Base-by-base conservation (phyloP, 2,888 invertebrate genomes). In the Campoplex capitator region DNA sequence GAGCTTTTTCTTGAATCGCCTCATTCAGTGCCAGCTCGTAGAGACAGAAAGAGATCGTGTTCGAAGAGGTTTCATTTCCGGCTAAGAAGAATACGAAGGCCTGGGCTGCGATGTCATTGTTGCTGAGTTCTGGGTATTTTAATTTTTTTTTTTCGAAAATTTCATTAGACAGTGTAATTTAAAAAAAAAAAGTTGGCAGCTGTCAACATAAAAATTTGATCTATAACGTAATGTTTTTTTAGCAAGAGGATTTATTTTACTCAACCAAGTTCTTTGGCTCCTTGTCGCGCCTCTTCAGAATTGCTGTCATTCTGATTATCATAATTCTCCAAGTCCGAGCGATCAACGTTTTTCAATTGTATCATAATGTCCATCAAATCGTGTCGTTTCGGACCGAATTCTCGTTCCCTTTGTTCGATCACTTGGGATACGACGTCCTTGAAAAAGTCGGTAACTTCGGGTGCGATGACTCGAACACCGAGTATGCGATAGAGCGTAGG, bases 351-450 rank as follows among this genome's bases (percentile, higher is more conserved):
- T 88, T 93, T 94, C n/a, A 94, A 83, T 75, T 95, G 93, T 67
- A 95, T 91, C 85, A 95, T 88, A 32, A 95, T 90, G 88, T 95
- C 94, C 91, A 95, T 93, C 83, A 94, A 95, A 88, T 95, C 95
- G 87, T 94, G 91, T 68, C 93, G 91, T 76, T 92, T 94, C 38
- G 90, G 81, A 9, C 87, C 91, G 16, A 13, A 6, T 67, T 91
- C 88, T n/a, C 89, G 86, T 80, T 93, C 91, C 16, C 95, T 90
- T 81, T 93, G 91, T 8, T 84, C 89, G 70, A 95, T 91, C 90
- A 94, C 93, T 82, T 93, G 93, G 38, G 92, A 92, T 16, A 95
- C 94, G 28, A 94, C 92, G 77, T 91, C 84, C 71, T 90, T 90
- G 87, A 95, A 94, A 88, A 94, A 94, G 16, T 75, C 88, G 8